These are phyloP conservation scores for Tragulus kanchil DNA, from an alignment of 2,113 vertebrate species.

Conservation along the genomic window DNA sequence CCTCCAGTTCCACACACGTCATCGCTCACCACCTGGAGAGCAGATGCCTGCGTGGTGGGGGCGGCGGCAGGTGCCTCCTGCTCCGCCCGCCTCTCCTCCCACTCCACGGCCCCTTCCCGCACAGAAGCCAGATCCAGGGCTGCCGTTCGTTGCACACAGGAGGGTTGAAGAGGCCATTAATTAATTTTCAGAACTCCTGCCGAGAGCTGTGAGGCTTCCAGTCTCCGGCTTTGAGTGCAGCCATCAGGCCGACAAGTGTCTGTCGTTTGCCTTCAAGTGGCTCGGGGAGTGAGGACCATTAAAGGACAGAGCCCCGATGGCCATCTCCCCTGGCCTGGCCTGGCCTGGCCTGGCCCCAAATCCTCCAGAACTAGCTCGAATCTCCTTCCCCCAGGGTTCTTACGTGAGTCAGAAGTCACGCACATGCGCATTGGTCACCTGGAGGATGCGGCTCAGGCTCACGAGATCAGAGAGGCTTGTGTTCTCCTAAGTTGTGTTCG, in stretches of 20 bases:
- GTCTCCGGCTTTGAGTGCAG: not conserved
- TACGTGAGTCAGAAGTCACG: not conserved
- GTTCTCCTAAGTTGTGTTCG: rapidly evolving
- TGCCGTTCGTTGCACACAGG: not conserved
- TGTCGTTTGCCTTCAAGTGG: not conserved
- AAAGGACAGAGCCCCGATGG: rapidly evolving
- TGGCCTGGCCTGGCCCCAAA: not conserved
- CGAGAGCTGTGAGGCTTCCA: not conserved
- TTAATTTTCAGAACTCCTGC: not conserved
- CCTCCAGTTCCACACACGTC: not conserved
- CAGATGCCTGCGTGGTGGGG: not conserved
- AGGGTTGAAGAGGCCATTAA: not conserved
- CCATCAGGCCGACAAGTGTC: not conserved
- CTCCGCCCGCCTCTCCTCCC: not conserved
- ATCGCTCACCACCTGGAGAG: rapidly evolving
- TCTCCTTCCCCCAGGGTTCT: rapidly evolving
- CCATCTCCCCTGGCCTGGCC: not conserved
- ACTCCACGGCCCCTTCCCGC: rapidly evolving
- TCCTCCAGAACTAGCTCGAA: not conserved
- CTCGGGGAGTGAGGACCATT: not conserved
- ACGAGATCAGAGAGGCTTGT: rapidly evolving
- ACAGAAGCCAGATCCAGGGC: not conserved
- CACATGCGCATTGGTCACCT: rapidly evolving
- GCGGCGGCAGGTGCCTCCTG: not conserved
- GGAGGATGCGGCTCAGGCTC: not conserved